A percentile compares a stretch with the other conserved stretches of the same genome.
Conservation (phyloP, 2,888 invertebrate genomes). For the Calameuta idolon region DNA sequence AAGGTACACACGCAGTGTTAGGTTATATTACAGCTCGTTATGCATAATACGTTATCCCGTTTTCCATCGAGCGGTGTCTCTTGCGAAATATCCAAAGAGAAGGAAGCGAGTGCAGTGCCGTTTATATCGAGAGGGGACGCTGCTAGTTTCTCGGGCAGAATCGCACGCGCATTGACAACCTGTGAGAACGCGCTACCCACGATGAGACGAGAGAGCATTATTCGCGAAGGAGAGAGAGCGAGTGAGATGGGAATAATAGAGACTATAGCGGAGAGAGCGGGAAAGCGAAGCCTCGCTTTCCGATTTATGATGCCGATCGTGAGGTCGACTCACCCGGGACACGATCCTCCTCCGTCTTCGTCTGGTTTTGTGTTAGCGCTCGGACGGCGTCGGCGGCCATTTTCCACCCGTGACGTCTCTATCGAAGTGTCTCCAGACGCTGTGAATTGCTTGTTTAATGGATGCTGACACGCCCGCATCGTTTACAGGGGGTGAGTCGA, state of each 20-base stretch:
- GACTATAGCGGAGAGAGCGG: constrained; percentile 1
- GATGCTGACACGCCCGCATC: neutral
- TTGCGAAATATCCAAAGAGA: neutral
- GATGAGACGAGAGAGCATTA: constrained; percentile 14
- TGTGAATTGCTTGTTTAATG: neutral
- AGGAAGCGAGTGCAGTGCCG: neutral
- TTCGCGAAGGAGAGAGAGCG: constrained; percentile 11
- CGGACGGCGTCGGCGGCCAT: neutral
- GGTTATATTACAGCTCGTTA: neutral
- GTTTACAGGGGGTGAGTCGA: constrained; percentile 22
- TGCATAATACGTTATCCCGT: neutral
- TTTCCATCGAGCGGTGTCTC: neutral
- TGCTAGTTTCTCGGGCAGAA: constrained; percentile 5
- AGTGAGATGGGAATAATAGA: constrained; percentile 3
- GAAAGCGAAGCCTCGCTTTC: constrained; percentile 19
- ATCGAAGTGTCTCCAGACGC: neutral
- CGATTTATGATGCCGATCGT: constrained; percentile 28
- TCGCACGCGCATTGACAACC: constrained; percentile 24
- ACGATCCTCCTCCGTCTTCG: constrained; percentile 19
- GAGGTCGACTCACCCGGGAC: constrained; percentile 21
- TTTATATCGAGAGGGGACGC: neutral
- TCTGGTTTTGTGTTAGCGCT: neutral
- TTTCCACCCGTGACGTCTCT: neutral
- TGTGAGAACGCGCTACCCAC: constrained; percentile 29
- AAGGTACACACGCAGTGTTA: neutral